These are phyloP conservation scores for Archaeoteleia sp. DNA, from an alignment of 2,888 invertebrate genomes.

Conservation along the genomic window DNA sequence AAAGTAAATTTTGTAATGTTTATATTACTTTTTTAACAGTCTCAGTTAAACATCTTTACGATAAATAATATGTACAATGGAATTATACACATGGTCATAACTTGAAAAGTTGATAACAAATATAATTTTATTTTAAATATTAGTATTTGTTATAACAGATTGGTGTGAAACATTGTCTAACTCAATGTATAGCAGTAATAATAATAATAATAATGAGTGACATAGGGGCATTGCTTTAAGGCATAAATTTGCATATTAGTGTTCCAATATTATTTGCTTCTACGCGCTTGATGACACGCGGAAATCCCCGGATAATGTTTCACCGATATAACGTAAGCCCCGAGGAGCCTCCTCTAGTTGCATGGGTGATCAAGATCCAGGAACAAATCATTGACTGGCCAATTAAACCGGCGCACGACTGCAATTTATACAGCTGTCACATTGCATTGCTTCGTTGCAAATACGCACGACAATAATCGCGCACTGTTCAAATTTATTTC, in stretches of 20 bases:
- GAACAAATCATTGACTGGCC: no score
- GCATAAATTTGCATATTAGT: not conserved
- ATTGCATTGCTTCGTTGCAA: slow-evolving; percentile 18
- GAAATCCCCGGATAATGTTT: not conserved
- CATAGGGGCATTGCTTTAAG: not conserved
- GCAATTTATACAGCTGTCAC: slow-evolving; percentile 55
- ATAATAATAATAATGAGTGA: not conserved
- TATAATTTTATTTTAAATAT: no score
- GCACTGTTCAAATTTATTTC: not conserved
- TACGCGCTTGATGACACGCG: slow-evolving; percentile 1
- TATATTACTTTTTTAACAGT: no score
- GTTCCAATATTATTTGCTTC: slow-evolving; percentile 2
- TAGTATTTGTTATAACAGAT: no score
- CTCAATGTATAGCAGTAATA: not conserved
- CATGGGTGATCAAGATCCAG: slow-evolving; percentile 42
- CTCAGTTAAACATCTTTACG: no score
- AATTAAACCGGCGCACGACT: slow-evolving; percentile 58
- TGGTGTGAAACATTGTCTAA: no score
- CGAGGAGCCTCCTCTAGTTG: slow-evolving; percentile 33
- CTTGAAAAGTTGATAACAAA: no score
- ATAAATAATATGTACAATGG: no score
- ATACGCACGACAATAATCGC: slow-evolving; percentile 35
- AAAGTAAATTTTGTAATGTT: no score
- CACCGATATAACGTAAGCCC: slow-evolving; percentile 2
- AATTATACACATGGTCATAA: no score